Evolutionary conservation across 1,140 invertebrate species (phyloP).

Genomic region (Drosophila trapezifrons): DNA sequence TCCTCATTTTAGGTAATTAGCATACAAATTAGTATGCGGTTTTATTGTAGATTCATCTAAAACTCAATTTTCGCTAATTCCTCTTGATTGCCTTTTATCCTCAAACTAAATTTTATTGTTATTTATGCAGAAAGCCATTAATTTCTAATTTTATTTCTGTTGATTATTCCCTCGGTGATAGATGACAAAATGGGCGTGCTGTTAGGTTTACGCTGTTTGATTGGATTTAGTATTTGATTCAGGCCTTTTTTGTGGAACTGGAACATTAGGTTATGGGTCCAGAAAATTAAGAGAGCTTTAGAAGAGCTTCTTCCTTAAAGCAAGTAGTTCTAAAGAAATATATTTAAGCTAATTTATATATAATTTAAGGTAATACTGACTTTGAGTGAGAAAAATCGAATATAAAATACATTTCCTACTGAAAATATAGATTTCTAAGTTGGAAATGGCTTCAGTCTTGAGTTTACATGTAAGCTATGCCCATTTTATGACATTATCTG

Average conservation of each 20-base stretch:
- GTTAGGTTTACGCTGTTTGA: background rate
- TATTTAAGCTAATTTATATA: background rate
- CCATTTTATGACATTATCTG: background rate
- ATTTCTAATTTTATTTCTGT: background rate
- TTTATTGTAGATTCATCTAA: conserved; percentile 1
- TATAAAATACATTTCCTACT: background rate
- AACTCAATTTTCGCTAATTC: conserved; percentile 17
- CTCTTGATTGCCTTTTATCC: conserved; percentile 1
- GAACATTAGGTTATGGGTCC: background rate
- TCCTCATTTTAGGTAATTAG: conserved; percentile 1
- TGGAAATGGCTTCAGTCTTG: too few species aligned
- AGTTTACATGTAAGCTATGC: too few species aligned
- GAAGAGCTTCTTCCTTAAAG: too few species aligned
- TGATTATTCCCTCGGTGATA: conserved; percentile 18
- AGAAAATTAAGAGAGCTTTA: background rate
- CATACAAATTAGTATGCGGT: conserved; percentile 14
- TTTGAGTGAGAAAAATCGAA: background rate
- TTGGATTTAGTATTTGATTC: background rate
- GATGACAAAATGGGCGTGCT: background rate
- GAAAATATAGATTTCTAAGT: background rate
- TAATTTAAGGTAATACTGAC: background rate
- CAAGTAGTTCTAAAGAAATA: background rate
- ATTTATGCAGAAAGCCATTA: conserved; percentile 6
- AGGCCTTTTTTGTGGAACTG: too few species aligned
- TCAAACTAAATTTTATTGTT: background rate